Conservation (phyloP, 2,888 invertebrate species). For the Ophion obscuratus region DNA sequence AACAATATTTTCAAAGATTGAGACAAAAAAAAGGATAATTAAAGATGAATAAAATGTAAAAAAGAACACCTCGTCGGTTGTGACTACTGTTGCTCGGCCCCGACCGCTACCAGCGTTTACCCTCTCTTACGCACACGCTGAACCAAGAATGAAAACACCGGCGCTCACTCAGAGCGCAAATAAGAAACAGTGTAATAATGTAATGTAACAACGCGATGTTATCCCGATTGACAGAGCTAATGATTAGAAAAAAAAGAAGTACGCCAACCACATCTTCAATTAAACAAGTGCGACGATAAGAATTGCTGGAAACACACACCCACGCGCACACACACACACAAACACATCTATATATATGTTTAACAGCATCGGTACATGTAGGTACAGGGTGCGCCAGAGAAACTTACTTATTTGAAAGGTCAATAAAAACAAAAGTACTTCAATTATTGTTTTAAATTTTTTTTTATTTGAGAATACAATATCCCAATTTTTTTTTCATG, state of each 20-base stretch:
- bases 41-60: neutral
- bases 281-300: conserved; percentile 46
- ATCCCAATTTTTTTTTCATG: no score
- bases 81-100: neutral
- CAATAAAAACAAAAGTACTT: no score
- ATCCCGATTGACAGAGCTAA: conserved; percentile 56
- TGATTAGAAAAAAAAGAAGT: conserved; percentile 49
- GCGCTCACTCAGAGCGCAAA: conserved; percentile 39
- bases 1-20: neutral
- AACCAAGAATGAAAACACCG: neutral
- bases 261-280: conserved; percentile 12
- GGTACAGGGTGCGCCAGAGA: no score
- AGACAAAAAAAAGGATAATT: neutral
- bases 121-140: neutral
- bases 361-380: no score
- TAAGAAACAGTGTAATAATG: conserved; percentile 64
- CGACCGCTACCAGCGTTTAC: neutral
- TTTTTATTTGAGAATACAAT: no score
- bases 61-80: neutral
- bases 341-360: no score
- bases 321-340: neutral
- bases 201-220: conserved; percentile 66
- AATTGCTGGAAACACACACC: conserved; percentile 32
- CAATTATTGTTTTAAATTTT: no score
- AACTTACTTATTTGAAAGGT: no score